Conservation (phyloP, 2,888 invertebrate species). For the Epistrophe eligans region DNA sequence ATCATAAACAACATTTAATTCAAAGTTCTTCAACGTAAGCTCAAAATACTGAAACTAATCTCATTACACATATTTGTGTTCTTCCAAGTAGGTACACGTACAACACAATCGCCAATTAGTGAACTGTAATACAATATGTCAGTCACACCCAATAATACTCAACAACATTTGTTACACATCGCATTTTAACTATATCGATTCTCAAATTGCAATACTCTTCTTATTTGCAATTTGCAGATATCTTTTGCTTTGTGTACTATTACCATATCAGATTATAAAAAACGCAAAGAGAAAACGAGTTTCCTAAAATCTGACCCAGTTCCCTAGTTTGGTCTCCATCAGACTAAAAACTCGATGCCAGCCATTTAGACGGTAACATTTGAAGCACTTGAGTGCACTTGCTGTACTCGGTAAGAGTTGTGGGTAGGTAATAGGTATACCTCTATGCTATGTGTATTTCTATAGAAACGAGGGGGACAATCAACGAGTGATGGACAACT, state of each 20-base stretch:
- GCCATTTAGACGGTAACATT: constrained; percentile 48
- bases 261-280: constrained; percentile 77
- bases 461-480: constrained; percentile 13
- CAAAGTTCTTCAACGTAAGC: constrained; percentile 1
- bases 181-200: constrained; percentile 21
- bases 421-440: no score
- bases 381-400: constrained; percentile 45
- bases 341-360: constrained; percentile 36
- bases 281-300: constrained; percentile 82
- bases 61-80: background rate
- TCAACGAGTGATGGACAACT: constrained; percentile 38
- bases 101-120: background rate
- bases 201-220: constrained; percentile 47
- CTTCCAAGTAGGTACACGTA: background rate
- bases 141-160: constrained; percentile 5
- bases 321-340: constrained; percentile 80
- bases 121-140: constrained; percentile 6
- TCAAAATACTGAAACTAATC: constrained; percentile 12
- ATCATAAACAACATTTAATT: constrained; percentile 15
- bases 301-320: constrained; percentile 83
- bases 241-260: constrained; percentile 72
- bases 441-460: constrained; percentile 2
- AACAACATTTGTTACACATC: constrained; percentile 23
- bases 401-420: constrained; percentile 2
- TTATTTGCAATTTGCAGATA: constrained; percentile 64